Evolutionary conservation across 1,140 invertebrate species (phyloP).

Genomic region (Zaprionus kolodkinae): DNA sequence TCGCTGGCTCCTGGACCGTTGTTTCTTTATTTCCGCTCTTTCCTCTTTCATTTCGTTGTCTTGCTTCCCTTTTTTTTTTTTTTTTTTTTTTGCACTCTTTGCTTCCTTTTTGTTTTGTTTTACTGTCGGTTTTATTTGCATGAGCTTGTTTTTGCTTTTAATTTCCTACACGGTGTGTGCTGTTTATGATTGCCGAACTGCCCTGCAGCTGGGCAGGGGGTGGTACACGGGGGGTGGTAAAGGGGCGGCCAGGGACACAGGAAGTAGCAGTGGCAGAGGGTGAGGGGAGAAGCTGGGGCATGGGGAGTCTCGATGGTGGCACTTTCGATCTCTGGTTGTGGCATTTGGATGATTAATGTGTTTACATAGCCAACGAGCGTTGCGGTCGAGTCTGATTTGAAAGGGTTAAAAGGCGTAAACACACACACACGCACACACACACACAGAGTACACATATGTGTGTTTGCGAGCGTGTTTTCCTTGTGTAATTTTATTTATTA

Average conservation of each 20-base stretch:
- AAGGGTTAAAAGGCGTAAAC: slow-evolving; percentile 80
- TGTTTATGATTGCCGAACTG: slow-evolving; percentile 70
- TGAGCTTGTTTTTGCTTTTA: slow-evolving; percentile 70
- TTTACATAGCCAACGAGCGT: slow-evolving; percentile 78
- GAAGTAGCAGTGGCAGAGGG: too few species aligned
- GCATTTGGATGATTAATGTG: slow-evolving; percentile 82
- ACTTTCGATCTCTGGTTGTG: slow-evolving; percentile 82
- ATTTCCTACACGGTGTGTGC: slow-evolving; percentile 71
- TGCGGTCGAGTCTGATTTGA: slow-evolving; percentile 77
- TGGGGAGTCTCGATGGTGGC: slow-evolving; percentile 26
- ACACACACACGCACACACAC: slow-evolving; percentile 34
- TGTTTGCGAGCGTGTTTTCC: neutral
- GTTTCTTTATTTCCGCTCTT: slow-evolving; percentile 32
- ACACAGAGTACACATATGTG: slow-evolving; percentile 5
- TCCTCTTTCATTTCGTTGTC: slow-evolving; percentile 14
- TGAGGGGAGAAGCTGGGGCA: neutral
- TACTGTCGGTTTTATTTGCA: slow-evolving; percentile 42
- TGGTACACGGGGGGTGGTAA: too few species aligned
- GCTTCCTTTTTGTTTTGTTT: slow-evolving; percentile 27
- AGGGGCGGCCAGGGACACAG: neutral
- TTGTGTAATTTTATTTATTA: slow-evolving; percentile 72
- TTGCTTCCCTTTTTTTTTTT: neutral
- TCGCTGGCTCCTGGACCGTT: slow-evolving; percentile 27
- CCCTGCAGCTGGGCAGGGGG: slow-evolving; percentile 10
- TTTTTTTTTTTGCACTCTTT: neutral